Evolutionary conservation across 2,797 vertebrate genomes (phyloP), one percentile per base, ranked within the genome.

Genomic region (Hemibagrus guttatus): DNA sequence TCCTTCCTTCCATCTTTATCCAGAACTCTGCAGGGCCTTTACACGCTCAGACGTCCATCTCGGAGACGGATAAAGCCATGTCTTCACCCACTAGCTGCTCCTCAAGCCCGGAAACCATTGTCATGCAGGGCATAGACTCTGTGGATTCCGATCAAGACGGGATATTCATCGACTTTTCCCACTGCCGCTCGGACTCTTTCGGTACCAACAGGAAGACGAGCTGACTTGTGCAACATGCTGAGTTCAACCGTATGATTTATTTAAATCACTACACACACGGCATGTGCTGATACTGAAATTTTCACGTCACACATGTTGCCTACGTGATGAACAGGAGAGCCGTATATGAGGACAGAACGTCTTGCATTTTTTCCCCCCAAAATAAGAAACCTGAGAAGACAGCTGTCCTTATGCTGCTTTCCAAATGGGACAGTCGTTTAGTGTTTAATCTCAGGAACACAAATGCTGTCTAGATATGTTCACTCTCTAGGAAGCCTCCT

Each of bases 101-200:
- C 82, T 97, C 97, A 94, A 99, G 98, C 91, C 97, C 98, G 0
- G 98, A 99, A 93, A 97, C 97, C 87, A 96, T 97, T 87, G 97
- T 98, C 71, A 97, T 98, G 94, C 97, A 96, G 92, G 96, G 97
- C 89, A 94, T 98, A 83, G 97, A 98, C 90, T 98, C 97, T 0
- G 96, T 95, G 0, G 97, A 98, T 93, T 98, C 98, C 0, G 97
- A 97, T 90, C 96, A 97, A 0, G 98, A 98, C 11, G 98, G 98
- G 39, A 98, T 99, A 93, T 98, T 99, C 94, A 98, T 99, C 84
- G 97, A 99, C 94, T 99, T 99, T 91, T 95, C 97, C 72, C 95
- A 95, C 88, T 95, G 95, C 85, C 94, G 96, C 89, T 95, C 97
- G 0, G 95, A 95, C 85, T 88, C 95, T 0, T 94, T 96, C 1